Evolutionary conservation across 2,888 invertebrate species (phyloP).

Genomic region (Sinotaia quadrata): DNA sequence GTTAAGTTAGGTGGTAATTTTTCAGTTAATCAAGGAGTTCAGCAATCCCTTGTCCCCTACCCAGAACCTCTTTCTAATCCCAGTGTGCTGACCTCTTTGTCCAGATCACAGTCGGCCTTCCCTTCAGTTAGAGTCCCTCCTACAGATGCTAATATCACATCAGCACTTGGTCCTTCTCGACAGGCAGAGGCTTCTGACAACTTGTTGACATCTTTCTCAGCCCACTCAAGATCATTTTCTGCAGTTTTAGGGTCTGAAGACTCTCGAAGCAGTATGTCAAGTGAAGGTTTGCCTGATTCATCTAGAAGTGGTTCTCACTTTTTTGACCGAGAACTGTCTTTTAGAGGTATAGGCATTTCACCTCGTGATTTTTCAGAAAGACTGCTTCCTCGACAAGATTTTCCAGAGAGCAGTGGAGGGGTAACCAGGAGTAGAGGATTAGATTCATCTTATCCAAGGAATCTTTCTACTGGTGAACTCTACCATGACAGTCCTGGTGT

Average conservation of each 20-base stretch:
- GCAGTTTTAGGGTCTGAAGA: conserved; percentile 22
- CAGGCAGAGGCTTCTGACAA: conserved; percentile 1
- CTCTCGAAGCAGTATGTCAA: conserved; percentile 1
- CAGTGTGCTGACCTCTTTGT: not conserved
- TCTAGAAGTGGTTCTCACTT: not conserved
- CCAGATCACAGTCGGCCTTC: not conserved
- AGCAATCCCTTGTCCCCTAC: conserved; percentile 8
- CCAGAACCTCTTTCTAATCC: conserved; percentile 9
- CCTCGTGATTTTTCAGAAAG: conserved; percentile 18
- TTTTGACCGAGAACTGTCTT: conserved; percentile 14
- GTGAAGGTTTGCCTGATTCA: conserved; percentile 1
- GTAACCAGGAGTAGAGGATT: not conserved
- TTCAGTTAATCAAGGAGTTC: not conserved
- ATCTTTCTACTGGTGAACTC: not conserved
- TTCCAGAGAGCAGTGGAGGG: not conserved
- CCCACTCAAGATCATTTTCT: not conserved
- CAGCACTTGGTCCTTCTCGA: not conserved
- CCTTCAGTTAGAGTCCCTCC: not conserved
- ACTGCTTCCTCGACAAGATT: not conserved
- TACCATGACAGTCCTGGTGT: not conserved
- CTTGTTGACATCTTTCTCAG: not conserved
- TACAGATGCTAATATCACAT: not conserved
- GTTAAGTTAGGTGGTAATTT: conserved; percentile 62
- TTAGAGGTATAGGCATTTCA: conserved; percentile 4
- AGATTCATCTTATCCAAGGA: not conserved